Evolutionary conservation across 2,113 vertebrate genomes (phyloP).

Genomic region (Mungos mungo): DNA sequence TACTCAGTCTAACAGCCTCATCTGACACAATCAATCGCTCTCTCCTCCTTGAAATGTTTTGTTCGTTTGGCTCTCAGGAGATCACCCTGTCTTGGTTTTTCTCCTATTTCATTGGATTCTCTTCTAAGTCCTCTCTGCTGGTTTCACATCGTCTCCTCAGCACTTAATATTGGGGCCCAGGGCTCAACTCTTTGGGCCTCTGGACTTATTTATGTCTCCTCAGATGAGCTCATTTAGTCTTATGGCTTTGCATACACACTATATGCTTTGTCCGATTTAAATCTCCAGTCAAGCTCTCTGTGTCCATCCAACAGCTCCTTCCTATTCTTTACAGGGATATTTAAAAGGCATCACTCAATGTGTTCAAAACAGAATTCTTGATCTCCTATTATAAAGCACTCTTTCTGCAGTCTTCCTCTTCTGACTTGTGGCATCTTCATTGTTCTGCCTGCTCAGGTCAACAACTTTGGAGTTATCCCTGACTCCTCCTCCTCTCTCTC

Average conservation of each 20-base stretch:
- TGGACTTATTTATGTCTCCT: background rate
- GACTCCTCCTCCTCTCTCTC: background rate
- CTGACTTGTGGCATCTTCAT: background rate
- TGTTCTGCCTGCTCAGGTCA: background rate
- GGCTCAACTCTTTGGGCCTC: background rate
- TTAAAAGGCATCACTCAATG: background rate
- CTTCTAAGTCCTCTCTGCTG: background rate
- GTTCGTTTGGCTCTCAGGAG: background rate
- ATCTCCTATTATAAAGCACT: background rate
- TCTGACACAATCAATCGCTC: too few relatives aligned
- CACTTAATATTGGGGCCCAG: background rate
- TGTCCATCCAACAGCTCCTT: background rate
- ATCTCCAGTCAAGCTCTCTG: background rate
- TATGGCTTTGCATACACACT: background rate
- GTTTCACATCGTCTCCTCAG: background rate
- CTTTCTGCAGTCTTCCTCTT: background rate
- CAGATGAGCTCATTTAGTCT: background rate
- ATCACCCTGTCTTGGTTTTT: background rate
- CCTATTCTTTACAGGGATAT: background rate
- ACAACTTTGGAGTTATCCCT: background rate
- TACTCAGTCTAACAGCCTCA: background rate
- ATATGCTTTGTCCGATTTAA: background rate
- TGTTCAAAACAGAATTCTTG: background rate
- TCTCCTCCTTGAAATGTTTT: background rate
- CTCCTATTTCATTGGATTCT: background rate